phyloP scores from a whole-genome alignment of 2,113 vertebrate genomes.

The Pampusana beccarii region DNA sequence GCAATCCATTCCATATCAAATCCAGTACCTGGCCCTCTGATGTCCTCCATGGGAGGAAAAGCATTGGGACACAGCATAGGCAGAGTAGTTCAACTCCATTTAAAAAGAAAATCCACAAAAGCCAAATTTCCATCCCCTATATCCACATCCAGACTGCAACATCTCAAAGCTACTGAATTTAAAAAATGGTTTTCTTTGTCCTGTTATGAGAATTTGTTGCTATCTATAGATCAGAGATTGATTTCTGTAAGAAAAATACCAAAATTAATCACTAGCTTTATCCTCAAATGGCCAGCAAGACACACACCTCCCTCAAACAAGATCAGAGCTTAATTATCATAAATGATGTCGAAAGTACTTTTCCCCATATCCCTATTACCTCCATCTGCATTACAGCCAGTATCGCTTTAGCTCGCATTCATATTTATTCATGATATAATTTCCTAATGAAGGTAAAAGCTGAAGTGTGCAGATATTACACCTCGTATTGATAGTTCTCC shows the following conservation, averaged over 20 bases:
- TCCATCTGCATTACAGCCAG: neutral
- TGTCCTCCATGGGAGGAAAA: neutral
- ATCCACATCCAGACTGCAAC: neutral
- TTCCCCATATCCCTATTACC: neutral
- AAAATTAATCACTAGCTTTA: neutral
- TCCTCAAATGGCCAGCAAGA: neutral
- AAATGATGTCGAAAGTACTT: neutral
- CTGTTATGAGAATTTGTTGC: neutral
- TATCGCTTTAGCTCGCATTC: neutral
- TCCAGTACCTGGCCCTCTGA: neutral
- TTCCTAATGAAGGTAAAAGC: slow-evolving; percentile 20
- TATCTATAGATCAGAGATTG: neutral
- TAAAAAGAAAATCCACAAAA: accelerated
- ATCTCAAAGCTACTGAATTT: neutral
- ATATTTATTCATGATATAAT: neutral
- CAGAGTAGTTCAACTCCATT: neutral
- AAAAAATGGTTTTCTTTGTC: neutral
- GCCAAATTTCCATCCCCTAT: neutral
- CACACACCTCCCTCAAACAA: slow-evolving; percentile 9
- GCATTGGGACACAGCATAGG: accelerated
- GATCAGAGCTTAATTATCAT: neutral
- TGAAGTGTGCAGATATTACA: neutral
- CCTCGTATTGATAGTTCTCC: neutral
- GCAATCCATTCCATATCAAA: neutral
- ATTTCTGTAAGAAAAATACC: neutral